phyloP scores from a whole-genome alignment of 2,113 vertebrate species.

The Microtus montanus region DNA sequence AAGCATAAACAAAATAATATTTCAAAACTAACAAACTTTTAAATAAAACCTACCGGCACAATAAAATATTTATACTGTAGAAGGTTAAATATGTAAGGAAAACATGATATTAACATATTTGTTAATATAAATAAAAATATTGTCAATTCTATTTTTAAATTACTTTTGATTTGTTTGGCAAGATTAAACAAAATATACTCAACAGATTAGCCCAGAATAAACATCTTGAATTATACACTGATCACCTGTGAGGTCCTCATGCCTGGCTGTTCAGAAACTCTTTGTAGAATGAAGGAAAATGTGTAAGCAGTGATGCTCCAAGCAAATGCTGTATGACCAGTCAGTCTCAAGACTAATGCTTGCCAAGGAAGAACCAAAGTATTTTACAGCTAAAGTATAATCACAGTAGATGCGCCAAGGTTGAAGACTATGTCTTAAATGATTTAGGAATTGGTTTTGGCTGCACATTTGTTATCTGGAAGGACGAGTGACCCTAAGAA shows the following conservation, averaged over 20 bases:
- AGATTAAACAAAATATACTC: not conserved
- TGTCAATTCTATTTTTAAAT: not conserved
- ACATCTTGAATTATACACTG: not conserved
- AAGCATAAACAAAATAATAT: no score
- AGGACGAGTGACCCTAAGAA: not conserved
- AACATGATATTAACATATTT: no score
- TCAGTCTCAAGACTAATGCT: slow-evolving; percentile 1
- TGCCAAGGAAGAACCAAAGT: not conserved
- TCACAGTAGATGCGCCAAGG: not conserved
- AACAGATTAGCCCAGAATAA: not conserved
- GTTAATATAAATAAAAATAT: no score
- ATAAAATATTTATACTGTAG: no score
- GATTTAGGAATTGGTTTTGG: not conserved
- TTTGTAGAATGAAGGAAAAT: slow-evolving; percentile 25
- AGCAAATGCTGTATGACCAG: not conserved
- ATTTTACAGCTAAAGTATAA: not conserved
- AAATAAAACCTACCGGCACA: no score
- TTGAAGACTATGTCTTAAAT: not conserved
- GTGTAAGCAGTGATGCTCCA: not conserved
- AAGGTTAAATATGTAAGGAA: no score
- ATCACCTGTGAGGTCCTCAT: not conserved
- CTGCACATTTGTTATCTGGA: not conserved
- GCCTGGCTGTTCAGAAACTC: not conserved
- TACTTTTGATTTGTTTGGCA: not conserved
- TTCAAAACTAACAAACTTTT: no score